phyloP scores from a whole-genome alignment of 2,797 vertebrate species.

The Orientallactaga sibirica region DNA sequence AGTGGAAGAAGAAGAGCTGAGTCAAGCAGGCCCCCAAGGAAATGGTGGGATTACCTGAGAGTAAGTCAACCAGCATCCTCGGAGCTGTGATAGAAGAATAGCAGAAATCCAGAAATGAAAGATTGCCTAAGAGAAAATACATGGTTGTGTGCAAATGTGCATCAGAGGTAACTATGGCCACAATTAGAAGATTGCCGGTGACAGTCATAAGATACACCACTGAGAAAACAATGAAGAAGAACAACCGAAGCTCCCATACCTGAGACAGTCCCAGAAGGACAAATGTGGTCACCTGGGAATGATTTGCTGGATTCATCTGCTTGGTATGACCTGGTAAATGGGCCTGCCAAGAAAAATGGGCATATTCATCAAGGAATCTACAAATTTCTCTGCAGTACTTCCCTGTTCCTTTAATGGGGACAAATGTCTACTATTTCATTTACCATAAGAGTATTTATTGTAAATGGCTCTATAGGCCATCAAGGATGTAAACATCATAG shows the following conservation, averaged over 20 bases:
- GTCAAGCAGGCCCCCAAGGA: constrained; percentile 81
- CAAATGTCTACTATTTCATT: neutral
- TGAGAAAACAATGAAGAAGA: constrained; percentile 78
- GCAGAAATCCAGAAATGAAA: constrained; percentile 83
- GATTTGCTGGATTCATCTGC: constrained; percentile 70
- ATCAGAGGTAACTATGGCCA: constrained; percentile 72
- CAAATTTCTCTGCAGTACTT: neutral
- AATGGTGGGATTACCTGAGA: constrained; percentile 73
- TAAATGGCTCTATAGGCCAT: neutral
- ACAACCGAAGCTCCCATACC: constrained; percentile 65
- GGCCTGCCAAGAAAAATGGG: constrained; percentile 48
- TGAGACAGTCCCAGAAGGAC: constrained; percentile 78
- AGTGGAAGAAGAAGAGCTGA: constrained; percentile 85
- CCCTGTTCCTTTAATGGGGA: neutral
- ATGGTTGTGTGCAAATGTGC: constrained; percentile 78
- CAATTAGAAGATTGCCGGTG: constrained; percentile 80
- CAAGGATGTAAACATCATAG: neutral
- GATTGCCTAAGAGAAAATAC: constrained; percentile 82
- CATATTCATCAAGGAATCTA: neutral
- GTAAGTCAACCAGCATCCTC: constrained; percentile 81
- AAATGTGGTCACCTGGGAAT: constrained; percentile 75
- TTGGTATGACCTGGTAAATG: neutral
- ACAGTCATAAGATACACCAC: constrained; percentile 77
- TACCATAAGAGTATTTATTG: neutral
- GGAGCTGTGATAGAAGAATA: constrained; percentile 81